Base-by-base conservation (phyloP, 2,888 invertebrate genomes). In the Morpho helenor region DNA sequence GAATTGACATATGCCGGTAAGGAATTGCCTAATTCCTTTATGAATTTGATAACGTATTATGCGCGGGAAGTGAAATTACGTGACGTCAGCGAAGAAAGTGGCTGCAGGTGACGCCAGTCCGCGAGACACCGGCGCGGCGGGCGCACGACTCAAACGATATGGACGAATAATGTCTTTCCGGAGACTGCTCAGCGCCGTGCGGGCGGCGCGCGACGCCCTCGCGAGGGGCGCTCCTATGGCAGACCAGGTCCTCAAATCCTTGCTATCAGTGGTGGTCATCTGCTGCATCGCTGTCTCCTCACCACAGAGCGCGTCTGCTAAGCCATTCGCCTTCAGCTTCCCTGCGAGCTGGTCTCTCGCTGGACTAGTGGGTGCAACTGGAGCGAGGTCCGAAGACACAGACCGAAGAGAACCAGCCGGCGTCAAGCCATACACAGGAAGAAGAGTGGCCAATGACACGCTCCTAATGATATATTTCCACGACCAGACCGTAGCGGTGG, bases 401-500 rank as follows among this genome's bases (percentile, higher is more conserved):
- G 82, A 80, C 67, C 68, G 80, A 3, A 65, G 77, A 56, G 84
- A 83, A 65, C 77, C 83, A 49, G 86, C 89, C 2, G 88, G 86
- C 5, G 85, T 90, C 64, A 94, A 93, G 79, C 88, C 91, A 45
- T 94, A 90, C 81, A 94, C 94, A 64, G 95, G 95, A 5, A 86
- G 92, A 62, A 88, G 95, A 47, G 84, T 94, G 47, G 88, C 87
- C 64, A 93, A 93, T 75, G 93, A 94, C 69, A 94, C 95, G 3
- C 85, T 94, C 56, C 83, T 93, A 62, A 94, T 95, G 94, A 94
- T 96, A 64, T 96, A 96, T 80, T 93, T 93, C 82, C 93, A 95
- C 84, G 96, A 96, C 74, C 95, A 95, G 83, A 96, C 96, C 1
- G 94, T 97, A 48, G 96, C 96, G 2, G 93, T 97, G 48, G 94